Percentiles rank a stretch among this genome's conserved stretches.
These are phyloP conservation scores for Phortica variegata DNA, from an alignment of 1,140 invertebrate species.

Conservation along the genomic window DNA sequence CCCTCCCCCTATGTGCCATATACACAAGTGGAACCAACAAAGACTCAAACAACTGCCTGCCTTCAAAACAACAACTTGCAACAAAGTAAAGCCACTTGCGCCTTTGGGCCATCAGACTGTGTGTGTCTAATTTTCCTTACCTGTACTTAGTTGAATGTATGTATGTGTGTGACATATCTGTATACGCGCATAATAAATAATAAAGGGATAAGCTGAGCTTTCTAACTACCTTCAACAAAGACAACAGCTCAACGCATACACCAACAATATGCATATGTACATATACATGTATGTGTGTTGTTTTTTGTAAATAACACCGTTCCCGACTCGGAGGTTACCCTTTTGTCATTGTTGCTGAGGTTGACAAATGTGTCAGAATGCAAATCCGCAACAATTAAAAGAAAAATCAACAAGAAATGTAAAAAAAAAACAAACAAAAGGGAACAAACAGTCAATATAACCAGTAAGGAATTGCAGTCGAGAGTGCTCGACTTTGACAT, in stretches of 20 bases:
- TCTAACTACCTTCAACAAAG: conserved; percentile 1
- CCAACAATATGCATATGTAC: too few species aligned
- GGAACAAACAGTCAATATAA: neutral
- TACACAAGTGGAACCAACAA: too few species aligned
- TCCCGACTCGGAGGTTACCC: conserved; percentile 25
- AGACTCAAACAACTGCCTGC: conserved; percentile 13
- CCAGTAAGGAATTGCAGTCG: conserved; percentile 9
- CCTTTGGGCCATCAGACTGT: too few species aligned
- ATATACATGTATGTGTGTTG: conserved; percentile 10
- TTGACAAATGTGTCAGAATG: conserved; percentile 57
- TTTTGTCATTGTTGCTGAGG: conserved; percentile 34
- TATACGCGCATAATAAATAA: conserved; percentile 52
- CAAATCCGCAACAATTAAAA: conserved; percentile 58
- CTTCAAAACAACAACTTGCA: too few species aligned
- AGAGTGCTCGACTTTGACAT: conserved; percentile 2
- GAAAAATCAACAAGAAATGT: conserved; percentile 57
- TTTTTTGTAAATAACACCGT: conserved; percentile 16
- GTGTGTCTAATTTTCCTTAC: too few species aligned
- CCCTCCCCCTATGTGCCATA: too few species aligned
- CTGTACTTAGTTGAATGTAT: too few species aligned
- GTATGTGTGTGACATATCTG: too few species aligned
- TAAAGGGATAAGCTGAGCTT: conserved; percentile 31
- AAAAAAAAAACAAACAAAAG: conserved; percentile 34
- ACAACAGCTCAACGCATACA: conserved; percentile 8
- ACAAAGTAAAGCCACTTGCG: too few species aligned